Evolutionary conservation across 2,113 vertebrate genomes (phyloP).

Genomic region (Python bivittatus): DNA sequence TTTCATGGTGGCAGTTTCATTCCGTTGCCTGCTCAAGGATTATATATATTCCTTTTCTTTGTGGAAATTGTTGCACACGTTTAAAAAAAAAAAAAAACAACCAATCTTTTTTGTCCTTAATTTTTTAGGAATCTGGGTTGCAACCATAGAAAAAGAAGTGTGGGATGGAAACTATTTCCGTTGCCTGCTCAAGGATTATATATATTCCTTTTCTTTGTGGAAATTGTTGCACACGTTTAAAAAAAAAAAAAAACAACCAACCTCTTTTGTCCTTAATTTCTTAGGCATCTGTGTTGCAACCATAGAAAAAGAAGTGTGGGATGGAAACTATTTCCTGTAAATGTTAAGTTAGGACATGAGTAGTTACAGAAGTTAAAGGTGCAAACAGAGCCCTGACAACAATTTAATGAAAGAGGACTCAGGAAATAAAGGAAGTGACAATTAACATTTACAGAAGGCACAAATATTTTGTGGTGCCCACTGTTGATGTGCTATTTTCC

Average conservation of each 20-base stretch:
- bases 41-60: neutral
- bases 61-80: neutral
- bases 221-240: neutral
- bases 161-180: neutral
- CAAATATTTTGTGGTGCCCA: conserved; percentile 3
- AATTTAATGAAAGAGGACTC: conserved; percentile 19
- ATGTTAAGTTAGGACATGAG: neutral
- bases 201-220: neutral
- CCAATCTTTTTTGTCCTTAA: neutral
- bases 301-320: neutral
- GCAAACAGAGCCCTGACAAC: neutral
- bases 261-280: neutral
- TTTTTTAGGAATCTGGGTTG: conserved; percentile 1
- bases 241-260: neutral
- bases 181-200: neutral
- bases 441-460: conserved; percentile 8
- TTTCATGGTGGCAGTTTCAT: neutral
- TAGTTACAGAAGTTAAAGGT: conserved; percentile 7
- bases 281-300: neutral
- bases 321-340: neutral
- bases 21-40: neutral
- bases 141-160: neutral
- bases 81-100: neutral
- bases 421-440: conserved; percentile 2
- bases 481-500: neutral